Conservation (phyloP, 1,140 invertebrate species). For the Saccostrea echinata region DNA sequence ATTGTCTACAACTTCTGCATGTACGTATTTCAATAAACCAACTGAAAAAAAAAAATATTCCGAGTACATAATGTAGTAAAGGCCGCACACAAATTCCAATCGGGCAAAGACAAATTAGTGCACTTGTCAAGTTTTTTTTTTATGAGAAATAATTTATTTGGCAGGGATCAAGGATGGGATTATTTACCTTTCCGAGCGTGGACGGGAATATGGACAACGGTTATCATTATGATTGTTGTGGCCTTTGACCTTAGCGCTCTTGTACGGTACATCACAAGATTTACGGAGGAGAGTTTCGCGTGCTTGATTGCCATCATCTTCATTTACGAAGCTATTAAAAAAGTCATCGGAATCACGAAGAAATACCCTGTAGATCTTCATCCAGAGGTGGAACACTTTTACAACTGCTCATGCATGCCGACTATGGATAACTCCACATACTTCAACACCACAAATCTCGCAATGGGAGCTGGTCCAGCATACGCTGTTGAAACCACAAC, state of each 20-base stretch:
- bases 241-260: constrained; percentile 97
- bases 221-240: constrained; percentile 93
- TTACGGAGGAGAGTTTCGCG: constrained; percentile 99
- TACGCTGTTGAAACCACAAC: constrained; percentile 41
- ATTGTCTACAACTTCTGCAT: constrained; percentile 92
- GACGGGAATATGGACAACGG: constrained; percentile 95
- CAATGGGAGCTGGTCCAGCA: neutral
- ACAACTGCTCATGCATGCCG: constrained; percentile 70
- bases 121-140: neutral
- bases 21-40: constrained; percentile 80
- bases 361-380: constrained; percentile 68
- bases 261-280: constrained; percentile 99
- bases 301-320: constrained; percentile 99
- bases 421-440: constrained; percentile 47
- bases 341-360: constrained; percentile 73
- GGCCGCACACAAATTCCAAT: no score
- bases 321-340: constrained; percentile 94
- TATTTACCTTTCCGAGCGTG: constrained; percentile 95
- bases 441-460: constrained; percentile 41
- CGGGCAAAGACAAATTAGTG: no score
- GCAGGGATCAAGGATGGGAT: constrained; percentile 87
- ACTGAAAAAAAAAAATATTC: neutral
- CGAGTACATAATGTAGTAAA: neutral
- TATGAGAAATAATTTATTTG: constrained; percentile 74
- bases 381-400: constrained; percentile 61